A percentile compares a stretch with the other conserved stretches of the same genome.
Evolutionary conservation across 1,140 invertebrate species (phyloP).

Genomic region (Elymnias hypermnestra): DNA sequence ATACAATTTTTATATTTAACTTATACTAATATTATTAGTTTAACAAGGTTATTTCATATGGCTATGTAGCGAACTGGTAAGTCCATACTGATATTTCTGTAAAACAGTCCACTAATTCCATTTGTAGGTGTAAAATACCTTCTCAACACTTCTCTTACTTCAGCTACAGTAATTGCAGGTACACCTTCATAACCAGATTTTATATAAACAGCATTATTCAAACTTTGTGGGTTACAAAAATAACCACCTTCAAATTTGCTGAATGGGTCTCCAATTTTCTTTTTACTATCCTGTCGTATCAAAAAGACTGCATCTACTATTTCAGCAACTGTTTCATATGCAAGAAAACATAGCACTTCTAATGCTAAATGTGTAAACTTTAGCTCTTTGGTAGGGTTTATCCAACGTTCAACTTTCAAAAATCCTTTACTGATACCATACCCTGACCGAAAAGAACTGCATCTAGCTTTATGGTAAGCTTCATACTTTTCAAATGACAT

Average conservation of each 20-base stretch:
- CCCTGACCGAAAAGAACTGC: constrained; percentile 59
- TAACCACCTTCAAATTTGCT: constrained; percentile 73
- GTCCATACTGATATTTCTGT: constrained; percentile 59
- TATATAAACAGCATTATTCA: constrained; percentile 74
- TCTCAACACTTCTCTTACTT: constrained; percentile 76
- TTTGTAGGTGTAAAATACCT: constrained; percentile 66
- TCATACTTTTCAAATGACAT: constrained; percentile 76
- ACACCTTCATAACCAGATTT: constrained; percentile 73
- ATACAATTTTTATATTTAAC: no score
- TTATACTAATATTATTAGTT: no score
- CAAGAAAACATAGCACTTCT: constrained; percentile 82
- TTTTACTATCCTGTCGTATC: constrained; percentile 78
- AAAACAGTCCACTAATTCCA: constrained; percentile 68
- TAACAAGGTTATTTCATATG: no score
- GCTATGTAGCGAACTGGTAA: constrained; percentile 53
- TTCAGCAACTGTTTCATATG: constrained; percentile 84
- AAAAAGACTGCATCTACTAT: constrained; percentile 82
- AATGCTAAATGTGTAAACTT: constrained; percentile 69
- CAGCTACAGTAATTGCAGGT: constrained; percentile 71
- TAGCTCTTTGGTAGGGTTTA: constrained; percentile 72
- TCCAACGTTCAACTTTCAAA: constrained; percentile 70
- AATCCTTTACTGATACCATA: constrained; percentile 50
- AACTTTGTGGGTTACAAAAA: constrained; percentile 71
- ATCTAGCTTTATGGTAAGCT: constrained; percentile 71
- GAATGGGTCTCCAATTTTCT: constrained; percentile 76